phyloP scores from a whole-genome alignment of 1,140 invertebrate genomes.

The Aphidius ervi region DNA sequence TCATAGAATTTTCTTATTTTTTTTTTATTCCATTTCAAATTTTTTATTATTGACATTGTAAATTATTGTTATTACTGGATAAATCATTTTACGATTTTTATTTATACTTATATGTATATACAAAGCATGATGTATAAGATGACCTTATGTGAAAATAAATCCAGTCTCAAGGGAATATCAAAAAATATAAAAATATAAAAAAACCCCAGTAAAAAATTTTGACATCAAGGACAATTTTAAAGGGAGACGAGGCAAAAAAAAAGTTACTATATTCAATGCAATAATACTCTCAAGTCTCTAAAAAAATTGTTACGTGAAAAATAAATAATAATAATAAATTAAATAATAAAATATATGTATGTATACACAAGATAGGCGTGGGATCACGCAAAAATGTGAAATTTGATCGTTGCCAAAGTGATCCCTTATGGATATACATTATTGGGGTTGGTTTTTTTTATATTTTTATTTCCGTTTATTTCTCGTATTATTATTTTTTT shows the following conservation, averaged over 20 bases:
- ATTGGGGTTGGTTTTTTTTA: conserved; percentile 8
- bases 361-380: conserved; percentile 13
- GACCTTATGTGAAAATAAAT: conserved; percentile 4
- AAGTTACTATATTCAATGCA: conserved; percentile 13
- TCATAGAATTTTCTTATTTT: too few relatives aligned
- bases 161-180: conserved; percentile 9
- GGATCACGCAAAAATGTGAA: conserved; percentile 18
- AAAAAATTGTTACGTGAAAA: background rate
- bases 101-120: too few relatives aligned
- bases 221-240: conserved; percentile 9
- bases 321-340: conserved; percentile 7
- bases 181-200: conserved; percentile 8
- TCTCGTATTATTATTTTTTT: conserved; percentile 1
- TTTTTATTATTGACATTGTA: too few relatives aligned
- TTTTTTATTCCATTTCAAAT: too few relatives aligned
- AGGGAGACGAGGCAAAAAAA: background rate
- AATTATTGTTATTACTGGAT: too few relatives aligned
- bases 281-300: conserved; percentile 7
- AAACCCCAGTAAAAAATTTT: background rate
- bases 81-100: too few relatives aligned
- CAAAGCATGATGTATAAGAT: too few relatives aligned
- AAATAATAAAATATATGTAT: conserved; percentile 12
- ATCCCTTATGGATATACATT: conserved; percentile 20
- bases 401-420: conserved; percentile 17
- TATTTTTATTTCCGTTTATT: conserved; percentile 8